Evolutionary conservation across 2,888 invertebrate species (phyloP).

Genomic region (Selenia dentaria): DNA sequence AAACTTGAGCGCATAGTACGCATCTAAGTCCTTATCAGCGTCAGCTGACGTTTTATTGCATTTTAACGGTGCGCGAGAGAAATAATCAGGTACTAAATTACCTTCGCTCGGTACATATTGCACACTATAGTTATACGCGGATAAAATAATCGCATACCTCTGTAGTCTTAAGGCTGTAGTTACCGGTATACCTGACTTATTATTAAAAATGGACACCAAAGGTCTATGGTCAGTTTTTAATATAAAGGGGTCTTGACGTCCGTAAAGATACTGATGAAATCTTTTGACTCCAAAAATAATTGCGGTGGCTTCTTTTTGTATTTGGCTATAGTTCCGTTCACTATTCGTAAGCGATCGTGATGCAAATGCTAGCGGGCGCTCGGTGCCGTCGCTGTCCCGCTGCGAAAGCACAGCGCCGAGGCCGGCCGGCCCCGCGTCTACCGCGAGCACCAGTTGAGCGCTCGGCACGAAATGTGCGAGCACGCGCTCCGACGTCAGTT

Average conservation of each 20-base stretch:
- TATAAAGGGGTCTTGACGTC: slow-evolving; percentile 31
- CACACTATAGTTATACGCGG: slow-evolving; percentile 12
- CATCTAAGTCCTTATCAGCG: too few species aligned
- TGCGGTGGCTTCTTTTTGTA: slow-evolving; percentile 31
- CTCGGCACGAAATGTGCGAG: neutral
- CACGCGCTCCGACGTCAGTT: too few species aligned
- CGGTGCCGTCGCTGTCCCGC: neutral
- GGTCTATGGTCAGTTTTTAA: slow-evolving; percentile 28
- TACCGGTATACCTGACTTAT: slow-evolving; percentile 15
- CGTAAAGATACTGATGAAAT: neutral
- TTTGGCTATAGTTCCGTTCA: slow-evolving; percentile 25
- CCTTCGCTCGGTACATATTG: neutral
- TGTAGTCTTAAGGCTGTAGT: slow-evolving; percentile 21
- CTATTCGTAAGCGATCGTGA: neutral
- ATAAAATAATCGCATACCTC: too few species aligned
- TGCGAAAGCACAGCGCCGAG: slow-evolving; percentile 23
- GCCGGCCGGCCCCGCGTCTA: slow-evolving; percentile 16
- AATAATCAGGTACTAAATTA: slow-evolving; percentile 8
- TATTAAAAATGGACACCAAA: slow-evolving; percentile 21
- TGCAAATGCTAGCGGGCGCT: neutral
- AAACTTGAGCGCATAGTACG: slow-evolving; percentile 1
- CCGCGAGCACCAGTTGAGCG: slow-evolving; percentile 9
- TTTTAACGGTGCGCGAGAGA: slow-evolving; percentile 19
- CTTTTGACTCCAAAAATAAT: slow-evolving; percentile 12
- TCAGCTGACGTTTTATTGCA: neutral